Percentiles rank a stretch among this genome's conserved stretches.
Evolutionary conservation across 2,888 invertebrate genomes (phyloP).

Genomic region (Venusia cambrica): DNA sequence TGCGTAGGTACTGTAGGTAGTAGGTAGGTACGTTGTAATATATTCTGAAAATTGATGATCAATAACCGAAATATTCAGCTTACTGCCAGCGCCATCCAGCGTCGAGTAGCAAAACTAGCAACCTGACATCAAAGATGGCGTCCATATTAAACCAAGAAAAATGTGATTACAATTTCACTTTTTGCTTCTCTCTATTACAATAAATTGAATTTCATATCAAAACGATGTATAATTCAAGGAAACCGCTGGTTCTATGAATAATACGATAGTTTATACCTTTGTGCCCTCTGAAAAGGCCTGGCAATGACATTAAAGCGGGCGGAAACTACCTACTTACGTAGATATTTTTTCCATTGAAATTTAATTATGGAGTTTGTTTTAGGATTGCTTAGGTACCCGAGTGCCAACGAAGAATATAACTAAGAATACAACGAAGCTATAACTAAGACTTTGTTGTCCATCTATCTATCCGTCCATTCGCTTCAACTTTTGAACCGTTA

Average conservation of each 20-base stretch:
- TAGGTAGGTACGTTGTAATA: too few relatives aligned
- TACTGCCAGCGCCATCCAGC: conserved; percentile 9
- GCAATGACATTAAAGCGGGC: background rate
- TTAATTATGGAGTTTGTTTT: too few relatives aligned
- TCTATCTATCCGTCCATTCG: too few relatives aligned
- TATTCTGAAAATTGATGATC: too few relatives aligned
- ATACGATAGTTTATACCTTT: conserved; percentile 16
- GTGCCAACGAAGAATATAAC: too few relatives aligned
- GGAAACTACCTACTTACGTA: background rate
- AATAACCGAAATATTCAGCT: background rate
- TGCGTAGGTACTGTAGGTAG: too few relatives aligned
- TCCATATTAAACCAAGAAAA: conserved; percentile 3
- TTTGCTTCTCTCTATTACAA: conserved; percentile 17
- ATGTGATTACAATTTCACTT: conserved; percentile 7
- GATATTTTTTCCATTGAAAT: too few relatives aligned
- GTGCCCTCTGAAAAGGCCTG: conserved; percentile 12
- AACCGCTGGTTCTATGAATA: conserved; percentile 14
- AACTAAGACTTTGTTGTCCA: too few relatives aligned
- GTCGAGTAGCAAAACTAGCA: conserved; percentile 10
- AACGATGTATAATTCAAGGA: conserved; percentile 19
- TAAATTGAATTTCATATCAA: conserved; percentile 21
- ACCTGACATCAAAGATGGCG: background rate
- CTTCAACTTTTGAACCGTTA: too few relatives aligned
- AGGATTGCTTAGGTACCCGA: too few relatives aligned
- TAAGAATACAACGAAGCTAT: too few relatives aligned